Conservation (phyloP, 2,113 vertebrate species). For the Boulengeromyrus knoepffleri region DNA sequence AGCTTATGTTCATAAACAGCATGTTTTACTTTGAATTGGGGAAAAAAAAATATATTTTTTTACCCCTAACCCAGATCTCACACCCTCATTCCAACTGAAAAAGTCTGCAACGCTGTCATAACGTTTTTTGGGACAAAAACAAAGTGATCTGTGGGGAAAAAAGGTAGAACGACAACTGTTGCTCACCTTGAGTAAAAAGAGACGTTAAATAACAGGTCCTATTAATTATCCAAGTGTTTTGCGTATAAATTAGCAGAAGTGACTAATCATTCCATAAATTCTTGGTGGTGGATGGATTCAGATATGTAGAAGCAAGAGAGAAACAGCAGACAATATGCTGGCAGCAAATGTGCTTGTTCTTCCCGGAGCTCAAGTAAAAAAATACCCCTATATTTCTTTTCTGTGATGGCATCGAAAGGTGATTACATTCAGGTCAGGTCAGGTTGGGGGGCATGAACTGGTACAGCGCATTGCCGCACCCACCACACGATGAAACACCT, state of each 20-base stretch:
- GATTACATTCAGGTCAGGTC: neutral
- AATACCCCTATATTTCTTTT: conserved; percentile 3
- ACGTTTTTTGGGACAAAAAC: conserved; percentile 27
- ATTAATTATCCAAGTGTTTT: conserved; percentile 75
- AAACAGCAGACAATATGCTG: conserved; percentile 68
- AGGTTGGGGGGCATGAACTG: neutral
- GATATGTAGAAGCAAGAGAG: conserved; percentile 40
- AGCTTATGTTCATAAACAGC: neutral
- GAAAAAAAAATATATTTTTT: neutral
- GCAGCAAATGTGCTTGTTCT: conserved; percentile 45
- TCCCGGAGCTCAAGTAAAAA: conserved; percentile 36
- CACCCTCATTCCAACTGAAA: neutral
- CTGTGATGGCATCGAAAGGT: neutral
- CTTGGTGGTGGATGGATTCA: conserved; percentile 56
- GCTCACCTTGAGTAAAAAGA: conserved; percentile 46
- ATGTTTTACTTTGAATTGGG: neutral
- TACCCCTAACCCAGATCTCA: neutral
- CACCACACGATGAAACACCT: neutral
- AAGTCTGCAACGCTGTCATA: neutral
- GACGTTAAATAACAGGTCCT: conserved; percentile 59
- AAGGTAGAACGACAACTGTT: conserved; percentile 42
- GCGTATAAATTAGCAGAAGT: conserved; percentile 80
- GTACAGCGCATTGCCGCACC: neutral
- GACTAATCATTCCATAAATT: conserved; percentile 87
- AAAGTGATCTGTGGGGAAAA: conserved; percentile 13